Conservation (phyloP, 2,113 vertebrate species). For the Scomber scombrus region DNA sequence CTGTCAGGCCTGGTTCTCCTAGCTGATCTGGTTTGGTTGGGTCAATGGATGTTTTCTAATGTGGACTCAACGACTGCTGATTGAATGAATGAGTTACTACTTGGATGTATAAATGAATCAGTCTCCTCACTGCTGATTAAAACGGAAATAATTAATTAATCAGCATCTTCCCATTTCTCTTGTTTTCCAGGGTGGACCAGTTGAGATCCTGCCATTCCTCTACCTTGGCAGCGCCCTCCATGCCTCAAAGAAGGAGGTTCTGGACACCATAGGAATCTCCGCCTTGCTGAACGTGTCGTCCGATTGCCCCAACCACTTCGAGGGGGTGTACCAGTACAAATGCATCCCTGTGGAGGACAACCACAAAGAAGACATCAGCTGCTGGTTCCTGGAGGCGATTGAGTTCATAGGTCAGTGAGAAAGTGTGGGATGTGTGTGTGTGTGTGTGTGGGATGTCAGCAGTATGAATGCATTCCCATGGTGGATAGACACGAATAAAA, state of each 20-base stretch:
- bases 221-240: slow-evolving; percentile 97
- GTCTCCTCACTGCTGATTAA: neutral
- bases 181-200: slow-evolving; percentile 90
- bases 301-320: slow-evolving; percentile 98
- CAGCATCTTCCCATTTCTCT: slow-evolving; percentile 27
- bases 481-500: neutral
- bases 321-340: slow-evolving; percentile 96
- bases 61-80: neutral
- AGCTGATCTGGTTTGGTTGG: neutral
- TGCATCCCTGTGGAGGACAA: slow-evolving; percentile 98
- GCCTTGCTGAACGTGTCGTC: slow-evolving; percentile 97
- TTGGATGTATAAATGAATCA: neutral
- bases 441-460: slow-evolving; percentile 4
- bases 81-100: neutral
- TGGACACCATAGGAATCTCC: slow-evolving; percentile 94
- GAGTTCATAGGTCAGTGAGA: slow-evolving; percentile 95
- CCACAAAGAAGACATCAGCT: slow-evolving; percentile 99
- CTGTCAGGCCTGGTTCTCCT: neutral
- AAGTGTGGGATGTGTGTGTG: slow-evolving; percentile 1
- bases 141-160: slow-evolving; percentile 3
- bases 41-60: slow-evolving; percentile 17
- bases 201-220: slow-evolving; percentile 97
- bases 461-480: slow-evolving; percentile 9
- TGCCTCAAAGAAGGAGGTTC: slow-evolving; percentile 95
- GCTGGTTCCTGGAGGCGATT: slow-evolving; percentile 98